phyloP scores from a whole-genome alignment of 2,113 vertebrate genomes.

The Periophthalmodon schlosseri region DNA sequence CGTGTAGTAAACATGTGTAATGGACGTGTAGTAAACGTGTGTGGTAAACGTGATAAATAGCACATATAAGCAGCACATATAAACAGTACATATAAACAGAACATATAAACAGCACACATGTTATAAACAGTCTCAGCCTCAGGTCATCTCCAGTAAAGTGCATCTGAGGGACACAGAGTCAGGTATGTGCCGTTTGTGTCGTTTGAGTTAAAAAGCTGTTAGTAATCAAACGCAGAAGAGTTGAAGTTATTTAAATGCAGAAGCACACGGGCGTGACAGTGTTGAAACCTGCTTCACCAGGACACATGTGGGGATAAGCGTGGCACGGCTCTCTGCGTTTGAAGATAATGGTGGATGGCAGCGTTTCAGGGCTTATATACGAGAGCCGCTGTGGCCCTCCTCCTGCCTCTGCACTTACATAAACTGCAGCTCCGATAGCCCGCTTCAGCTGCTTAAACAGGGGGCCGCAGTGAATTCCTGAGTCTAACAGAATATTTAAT shows the following conservation, averaged over 20 bases:
- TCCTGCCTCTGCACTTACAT: conserved; percentile 17
- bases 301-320: conserved; percentile 44
- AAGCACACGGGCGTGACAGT: background rate
- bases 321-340: conserved; percentile 29
- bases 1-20: too few relatives aligned
- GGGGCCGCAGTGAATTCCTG: conserved; percentile 13
- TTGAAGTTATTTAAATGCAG: conserved; percentile 11
- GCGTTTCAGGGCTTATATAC: conserved; percentile 38
- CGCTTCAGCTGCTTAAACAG: conserved; percentile 30
- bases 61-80: too few relatives aligned
- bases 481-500: conserved; percentile 41
- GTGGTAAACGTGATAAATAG: too few relatives aligned
- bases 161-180: too few relatives aligned
- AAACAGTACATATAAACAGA: too few relatives aligned
- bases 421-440: conserved; percentile 29
- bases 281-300: conserved; percentile 30
- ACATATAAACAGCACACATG: too few relatives aligned
- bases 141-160: too few relatives aligned
- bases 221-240: conserved; percentile 12
- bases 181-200: background rate
- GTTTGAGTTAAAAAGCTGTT: conserved; percentile 5
- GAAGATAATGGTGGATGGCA: conserved; percentile 57
- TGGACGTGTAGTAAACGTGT: too few relatives aligned
- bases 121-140: too few relatives aligned
- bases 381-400: conserved; percentile 24